These are phyloP conservation scores for Palloptera scutellata DNA, from an alignment of 2,888 invertebrate species.

Conservation along the genomic window DNA sequence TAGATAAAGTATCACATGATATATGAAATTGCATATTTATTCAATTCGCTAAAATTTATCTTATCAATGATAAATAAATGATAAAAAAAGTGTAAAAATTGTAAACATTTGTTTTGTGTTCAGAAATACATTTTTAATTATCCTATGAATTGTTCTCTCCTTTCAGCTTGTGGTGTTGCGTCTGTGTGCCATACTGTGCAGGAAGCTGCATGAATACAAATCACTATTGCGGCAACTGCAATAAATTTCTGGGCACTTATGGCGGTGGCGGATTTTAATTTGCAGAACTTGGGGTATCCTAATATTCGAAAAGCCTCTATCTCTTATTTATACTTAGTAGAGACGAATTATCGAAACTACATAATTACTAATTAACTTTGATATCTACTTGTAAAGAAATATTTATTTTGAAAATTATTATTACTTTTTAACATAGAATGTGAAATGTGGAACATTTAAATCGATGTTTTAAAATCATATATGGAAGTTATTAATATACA, in stretches of 20 bases:
- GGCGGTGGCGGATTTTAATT: slow-evolving; percentile 31
- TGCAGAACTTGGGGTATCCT: too few species aligned
- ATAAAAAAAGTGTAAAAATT: neutral
- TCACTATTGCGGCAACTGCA: slow-evolving; percentile 70
- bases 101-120: slow-evolving; percentile 4
- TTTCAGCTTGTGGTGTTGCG: slow-evolving; percentile 66
- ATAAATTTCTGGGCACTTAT: slow-evolving; percentile 67
- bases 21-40: neutral
- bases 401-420: too few species aligned
- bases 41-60: neutral
- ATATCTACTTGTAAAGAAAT: too few species aligned
- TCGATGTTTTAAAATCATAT: too few species aligned
- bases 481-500: too few species aligned
- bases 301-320: too few species aligned
- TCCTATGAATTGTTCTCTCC: slow-evolving; percentile 7
- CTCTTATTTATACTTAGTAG: too few species aligned
- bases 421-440: too few species aligned
- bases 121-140: slow-evolving; percentile 3
- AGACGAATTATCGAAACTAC: too few species aligned
- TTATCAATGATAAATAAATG: neutral
- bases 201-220: slow-evolving; percentile 67
- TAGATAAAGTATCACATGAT: neutral
- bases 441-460: too few species aligned
- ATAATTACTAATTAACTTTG: too few species aligned
- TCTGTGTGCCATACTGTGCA: slow-evolving; percentile 68